Percentiles rank a stretch among this genome's conserved stretches.
phyloP scores from a whole-genome alignment of 2,797 vertebrate genomes.

The Tokudaia tokunoshimensis region DNA sequence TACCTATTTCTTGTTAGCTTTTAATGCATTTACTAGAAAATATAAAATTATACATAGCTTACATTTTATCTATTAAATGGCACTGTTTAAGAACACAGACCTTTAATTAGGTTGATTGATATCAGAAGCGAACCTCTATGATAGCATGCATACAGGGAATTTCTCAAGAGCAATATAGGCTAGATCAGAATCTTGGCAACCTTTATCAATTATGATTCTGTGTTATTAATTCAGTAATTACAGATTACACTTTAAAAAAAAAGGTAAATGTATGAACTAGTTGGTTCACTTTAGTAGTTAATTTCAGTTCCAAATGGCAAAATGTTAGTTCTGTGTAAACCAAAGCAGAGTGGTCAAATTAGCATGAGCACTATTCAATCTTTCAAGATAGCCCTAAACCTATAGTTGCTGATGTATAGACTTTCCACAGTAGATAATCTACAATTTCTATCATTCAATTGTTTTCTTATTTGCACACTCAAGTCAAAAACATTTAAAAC shows the following conservation, averaged over 20 bases:
- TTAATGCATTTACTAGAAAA: conserved; percentile 9
- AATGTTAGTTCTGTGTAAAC: not conserved
- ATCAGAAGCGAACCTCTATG: not conserved
- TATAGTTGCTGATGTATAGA: conserved; percentile 31
- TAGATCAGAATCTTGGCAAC: conserved; percentile 44
- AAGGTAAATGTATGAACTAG: conserved; percentile 26
- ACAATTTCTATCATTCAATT: conserved; percentile 63
- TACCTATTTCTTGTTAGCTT: conserved; percentile 4
- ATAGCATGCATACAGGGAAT: not conserved
- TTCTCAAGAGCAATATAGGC: conserved; percentile 64
- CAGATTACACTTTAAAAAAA: conserved; percentile 1
- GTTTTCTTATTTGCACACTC: conserved; percentile 11
- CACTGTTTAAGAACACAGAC: not conserved
- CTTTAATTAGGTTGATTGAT: not conserved
- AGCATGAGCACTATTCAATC: not conserved
- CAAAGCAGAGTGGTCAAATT: not conserved
- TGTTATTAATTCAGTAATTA: conserved; percentile 42
- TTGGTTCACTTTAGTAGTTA: not conserved
- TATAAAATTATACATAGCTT: not conserved
- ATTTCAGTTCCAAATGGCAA: conserved; percentile 15
- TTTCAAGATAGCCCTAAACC: conserved; percentile 34
- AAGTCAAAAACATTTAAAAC: conserved; percentile 65
- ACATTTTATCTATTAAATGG: conserved; percentile 26
- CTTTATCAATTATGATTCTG: conserved; percentile 53
- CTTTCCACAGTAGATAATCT: conserved; percentile 53